Evolutionary conservation across 2,888 invertebrate genomes (phyloP), one percentile per base, ranked within the genome.

Genomic region (Ectemnius lituratus): DNA sequence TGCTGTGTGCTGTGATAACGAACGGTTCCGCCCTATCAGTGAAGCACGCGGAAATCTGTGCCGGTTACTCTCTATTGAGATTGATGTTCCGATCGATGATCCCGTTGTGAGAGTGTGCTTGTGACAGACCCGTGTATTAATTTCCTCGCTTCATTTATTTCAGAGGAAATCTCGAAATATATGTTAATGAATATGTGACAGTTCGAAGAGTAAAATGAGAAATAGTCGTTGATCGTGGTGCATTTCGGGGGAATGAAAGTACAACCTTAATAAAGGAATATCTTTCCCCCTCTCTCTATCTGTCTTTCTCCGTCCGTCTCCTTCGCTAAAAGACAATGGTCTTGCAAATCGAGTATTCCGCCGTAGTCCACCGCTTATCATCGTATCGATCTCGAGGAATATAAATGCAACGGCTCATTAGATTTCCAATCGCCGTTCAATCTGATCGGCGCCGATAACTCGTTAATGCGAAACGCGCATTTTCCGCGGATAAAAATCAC

Each of bases 1-100:
- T 82, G 81, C 58, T 58, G 58, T 52, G 52, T 27, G 52, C 58
- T 18, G 58, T 58, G 58, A 58, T 58, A 58, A 52, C 52, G 52
- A 52, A 52, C 52, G 52, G 16, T 16, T 52, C 52, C 52, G 52
- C 14, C n/a, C 14, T 52, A 52, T 16, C 52, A 52, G 52, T 52
- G 52, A 52, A 52, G 52, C 52, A 52, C 16, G 52, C 52, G 52
- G 52, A 52, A 52, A 52, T 52, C 16, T 52, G 52, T 52, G 52
- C 14, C 16, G 52, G 16, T 52, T 52, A 52, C 14, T 52, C n/a
- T 52, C 16, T 16, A 52, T 52, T 52, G 52, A 52, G 16, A 16
- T 52, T 16, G 16, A 14, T 16, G 52, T 14, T 52, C n/a, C n/a
- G 52, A 52, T 52, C 52, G 52, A 52, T 52, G 52, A 16, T 16